These are phyloP conservation scores for Zaprionus ornatus DNA, from an alignment of 1,140 invertebrate species.

Conservation along the genomic window DNA sequence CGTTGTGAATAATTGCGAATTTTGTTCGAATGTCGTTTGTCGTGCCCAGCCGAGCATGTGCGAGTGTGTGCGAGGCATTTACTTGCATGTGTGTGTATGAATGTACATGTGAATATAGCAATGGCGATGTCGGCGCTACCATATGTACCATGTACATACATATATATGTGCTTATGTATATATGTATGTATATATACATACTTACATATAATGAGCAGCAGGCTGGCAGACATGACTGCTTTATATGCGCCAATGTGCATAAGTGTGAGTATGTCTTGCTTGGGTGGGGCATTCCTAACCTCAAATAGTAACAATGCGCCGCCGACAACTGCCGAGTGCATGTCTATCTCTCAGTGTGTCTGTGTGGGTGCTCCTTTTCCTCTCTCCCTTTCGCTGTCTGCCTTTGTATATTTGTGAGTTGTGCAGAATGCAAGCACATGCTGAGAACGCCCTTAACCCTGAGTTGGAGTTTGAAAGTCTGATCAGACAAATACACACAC, in stretches of 20 bases:
- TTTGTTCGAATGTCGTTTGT: constrained; percentile 67
- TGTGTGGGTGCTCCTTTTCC: constrained; percentile 31
- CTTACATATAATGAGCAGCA: constrained; percentile 54
- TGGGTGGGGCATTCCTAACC: constrained; percentile 82
- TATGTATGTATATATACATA: constrained; percentile 21
- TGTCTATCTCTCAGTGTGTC: constrained; percentile 34
- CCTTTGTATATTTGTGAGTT: constrained; percentile 8
- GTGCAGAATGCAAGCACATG: constrained; percentile 67
- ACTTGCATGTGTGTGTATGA: constrained; percentile 14
- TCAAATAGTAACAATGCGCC: constrained; percentile 68
- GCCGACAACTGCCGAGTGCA: constrained; percentile 49
- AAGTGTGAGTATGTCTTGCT: constrained; percentile 55
- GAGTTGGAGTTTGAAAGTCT: constrained; percentile 46
- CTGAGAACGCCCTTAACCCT: constrained; percentile 74
- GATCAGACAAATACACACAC: constrained; percentile 40
- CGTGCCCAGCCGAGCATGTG: constrained; percentile 48
- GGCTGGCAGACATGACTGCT: constrained; percentile 53
- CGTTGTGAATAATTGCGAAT: constrained; percentile 78
- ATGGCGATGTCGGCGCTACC: constrained; percentile 41
- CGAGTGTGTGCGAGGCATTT: constrained; percentile 27
- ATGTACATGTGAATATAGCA: constrained; percentile 32
- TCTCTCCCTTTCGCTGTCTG: constrained; percentile 11
- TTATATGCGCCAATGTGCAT: constrained; percentile 31
- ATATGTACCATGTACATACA: constrained; percentile 38
- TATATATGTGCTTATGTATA: constrained; percentile 13